phyloP scores from a whole-genome alignment of 2,888 invertebrate species.

The Temnothorax rugatulus region DNA sequence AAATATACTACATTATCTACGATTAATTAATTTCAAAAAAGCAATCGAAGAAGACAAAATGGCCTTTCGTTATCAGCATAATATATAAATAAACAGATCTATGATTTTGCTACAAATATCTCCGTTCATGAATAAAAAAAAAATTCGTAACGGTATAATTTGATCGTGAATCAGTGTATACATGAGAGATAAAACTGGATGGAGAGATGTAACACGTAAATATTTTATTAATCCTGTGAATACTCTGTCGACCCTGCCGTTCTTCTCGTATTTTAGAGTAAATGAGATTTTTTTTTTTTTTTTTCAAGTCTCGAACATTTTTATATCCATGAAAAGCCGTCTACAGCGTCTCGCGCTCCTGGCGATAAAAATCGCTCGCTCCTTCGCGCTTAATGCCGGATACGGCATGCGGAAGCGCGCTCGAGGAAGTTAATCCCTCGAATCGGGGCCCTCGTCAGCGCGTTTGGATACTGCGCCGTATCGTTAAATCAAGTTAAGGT shows the following conservation, averaged over 20 bases:
- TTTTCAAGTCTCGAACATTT: background rate
- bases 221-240: conserved; percentile 8
- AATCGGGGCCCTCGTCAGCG: conserved; percentile 50
- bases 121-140: background rate
- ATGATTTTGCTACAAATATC: too few relatives aligned
- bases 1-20: too few relatives aligned
- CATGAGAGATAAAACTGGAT: background rate
- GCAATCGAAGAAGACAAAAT: background rate
- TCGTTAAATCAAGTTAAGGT: conserved; percentile 57
- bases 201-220: background rate
- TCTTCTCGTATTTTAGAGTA: background rate
- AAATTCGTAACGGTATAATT: background rate
- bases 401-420: conserved; percentile 25
- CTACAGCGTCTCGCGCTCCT: background rate
- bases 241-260: background rate
- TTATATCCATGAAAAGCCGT: background rate
- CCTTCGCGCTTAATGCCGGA: conserved; percentile 6
- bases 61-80: background rate
- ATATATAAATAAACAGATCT: background rate
- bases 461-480: conserved; percentile 56
- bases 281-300: conserved; percentile 30
- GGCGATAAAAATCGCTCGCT: conserved; percentile 17
- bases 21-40: too few relatives aligned
- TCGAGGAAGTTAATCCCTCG: conserved; percentile 44
- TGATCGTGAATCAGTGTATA: background rate